phyloP scores from a whole-genome alignment of 2,113 vertebrate species.

The Scalopus aquaticus region DNA sequence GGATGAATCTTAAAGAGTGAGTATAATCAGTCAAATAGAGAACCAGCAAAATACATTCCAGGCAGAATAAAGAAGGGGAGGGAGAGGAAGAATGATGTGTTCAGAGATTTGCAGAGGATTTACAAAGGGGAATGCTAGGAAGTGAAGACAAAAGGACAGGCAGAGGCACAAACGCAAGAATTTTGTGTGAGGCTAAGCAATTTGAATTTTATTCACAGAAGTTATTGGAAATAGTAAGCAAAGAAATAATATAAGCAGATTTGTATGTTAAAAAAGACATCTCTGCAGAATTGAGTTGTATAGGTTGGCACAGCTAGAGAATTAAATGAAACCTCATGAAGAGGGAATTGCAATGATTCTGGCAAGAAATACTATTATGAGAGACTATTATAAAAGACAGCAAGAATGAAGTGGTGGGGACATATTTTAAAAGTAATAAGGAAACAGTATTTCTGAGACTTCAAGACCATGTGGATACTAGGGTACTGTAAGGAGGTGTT shows the following conservation, averaged over 20 bases:
- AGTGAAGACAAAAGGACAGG: not conserved
- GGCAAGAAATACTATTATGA: constrained; percentile 30
- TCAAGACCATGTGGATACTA: not conserved
- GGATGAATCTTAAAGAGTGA: constrained; percentile 2
- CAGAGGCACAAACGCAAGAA: not conserved
- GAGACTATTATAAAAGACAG: not conserved
- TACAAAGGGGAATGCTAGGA: not conserved
- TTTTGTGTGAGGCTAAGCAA: not conserved
- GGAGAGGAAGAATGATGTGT: not conserved
- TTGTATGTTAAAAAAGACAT: constrained; percentile 41
- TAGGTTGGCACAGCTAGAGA: not conserved
- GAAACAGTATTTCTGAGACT: not conserved
- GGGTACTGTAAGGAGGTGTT: not conserved
- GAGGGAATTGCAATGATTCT: constrained; percentile 11
- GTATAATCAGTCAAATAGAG: not conserved
- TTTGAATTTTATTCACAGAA: not conserved
- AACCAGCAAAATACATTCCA: not conserved
- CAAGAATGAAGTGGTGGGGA: not conserved
- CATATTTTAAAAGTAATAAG: not conserved
- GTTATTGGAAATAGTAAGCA: constrained; percentile 55
- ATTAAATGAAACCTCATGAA: not conserved
- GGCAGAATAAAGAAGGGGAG: not conserved
- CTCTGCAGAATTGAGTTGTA: constrained; percentile 36
- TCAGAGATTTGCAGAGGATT: not conserved
- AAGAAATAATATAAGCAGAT: constrained; percentile 49